Evolutionary conservation across 2,888 invertebrate species (phyloP).

Genomic region (Harpagoxenus sublaevis): DNA sequence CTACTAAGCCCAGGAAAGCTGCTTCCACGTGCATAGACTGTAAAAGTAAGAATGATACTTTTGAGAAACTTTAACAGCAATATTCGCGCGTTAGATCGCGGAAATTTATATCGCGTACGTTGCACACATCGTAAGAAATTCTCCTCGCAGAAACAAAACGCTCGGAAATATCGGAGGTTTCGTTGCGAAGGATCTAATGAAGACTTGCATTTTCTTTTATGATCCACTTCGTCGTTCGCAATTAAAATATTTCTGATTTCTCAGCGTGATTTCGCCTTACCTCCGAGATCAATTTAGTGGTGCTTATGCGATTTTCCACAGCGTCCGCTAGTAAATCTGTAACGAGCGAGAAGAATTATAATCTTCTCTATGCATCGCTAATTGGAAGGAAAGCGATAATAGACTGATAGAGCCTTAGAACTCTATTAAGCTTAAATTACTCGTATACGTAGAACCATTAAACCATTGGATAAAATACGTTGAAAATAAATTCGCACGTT

Average conservation of each 20-base stretch:
- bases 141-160: neutral
- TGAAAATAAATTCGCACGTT: neutral
- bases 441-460: neutral
- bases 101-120: conserved; percentile 20
- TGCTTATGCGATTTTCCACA: conserved; percentile 83
- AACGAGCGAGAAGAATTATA: conserved; percentile 56
- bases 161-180: neutral
- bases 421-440: conserved; percentile 21
- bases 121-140: conserved; percentile 10
- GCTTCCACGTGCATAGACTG: conserved; percentile 92
- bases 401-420: neutral
- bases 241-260: conserved; percentile 28
- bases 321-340: conserved; percentile 85
- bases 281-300: conserved; percentile 83
- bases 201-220: conserved; percentile 16
- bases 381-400: conserved; percentile 28
- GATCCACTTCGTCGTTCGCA: neutral
- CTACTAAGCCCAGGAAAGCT: conserved; percentile 89
- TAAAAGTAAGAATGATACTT: conserved; percentile 73
- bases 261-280: conserved; percentile 74
- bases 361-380: conserved; percentile 14
- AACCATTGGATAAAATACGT: neutral
- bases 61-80: conserved; percentile 25
- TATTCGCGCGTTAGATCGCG: conserved; percentile 8
- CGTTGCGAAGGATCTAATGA: conserved; percentile 4